Evolutionary conservation across 2,113 vertebrate genomes (phyloP).

Genomic region (Calidris pugnax): DNA sequence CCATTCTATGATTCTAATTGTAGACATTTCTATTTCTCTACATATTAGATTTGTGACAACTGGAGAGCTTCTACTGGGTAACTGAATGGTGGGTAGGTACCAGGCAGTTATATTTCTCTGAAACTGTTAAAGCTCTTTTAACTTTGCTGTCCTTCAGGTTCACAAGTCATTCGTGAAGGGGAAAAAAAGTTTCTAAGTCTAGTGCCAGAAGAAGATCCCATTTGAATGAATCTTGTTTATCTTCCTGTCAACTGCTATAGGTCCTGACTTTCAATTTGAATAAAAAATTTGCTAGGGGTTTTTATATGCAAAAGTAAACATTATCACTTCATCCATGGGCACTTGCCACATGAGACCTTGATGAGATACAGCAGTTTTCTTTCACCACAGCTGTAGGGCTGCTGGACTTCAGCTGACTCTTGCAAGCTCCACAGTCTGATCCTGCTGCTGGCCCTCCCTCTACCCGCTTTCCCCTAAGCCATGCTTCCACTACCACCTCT

Average conservation of each 20-base stretch:
- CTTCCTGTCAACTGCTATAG: not conserved
- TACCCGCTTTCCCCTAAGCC: not conserved
- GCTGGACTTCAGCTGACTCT: not conserved
- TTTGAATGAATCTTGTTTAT: not conserved
- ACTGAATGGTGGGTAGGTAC: not conserved
- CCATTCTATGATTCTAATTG: not conserved
- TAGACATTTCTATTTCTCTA: not conserved
- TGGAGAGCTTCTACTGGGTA: not conserved
- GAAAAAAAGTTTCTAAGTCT: not conserved
- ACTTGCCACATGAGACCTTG: not conserved
- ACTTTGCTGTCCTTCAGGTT: not conserved
- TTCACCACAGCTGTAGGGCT: not conserved
- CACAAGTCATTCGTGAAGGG: not conserved
- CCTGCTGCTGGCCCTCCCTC: not conserved
- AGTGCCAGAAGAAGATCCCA: not conserved
- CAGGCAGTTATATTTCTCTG: not conserved
- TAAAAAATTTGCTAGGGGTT: rapidly evolving
- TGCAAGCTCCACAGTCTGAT: not conserved
- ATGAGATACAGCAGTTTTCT: not conserved
- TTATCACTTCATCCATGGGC: not conserved
- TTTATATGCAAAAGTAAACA: not conserved
- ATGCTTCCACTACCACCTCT: not conserved
- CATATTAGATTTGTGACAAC: not conserved
- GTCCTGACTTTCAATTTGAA: not conserved
- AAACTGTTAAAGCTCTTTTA: not conserved